Conservation (phyloP, 1,140 invertebrate species). For the Portunus trituberculatus region DNA sequence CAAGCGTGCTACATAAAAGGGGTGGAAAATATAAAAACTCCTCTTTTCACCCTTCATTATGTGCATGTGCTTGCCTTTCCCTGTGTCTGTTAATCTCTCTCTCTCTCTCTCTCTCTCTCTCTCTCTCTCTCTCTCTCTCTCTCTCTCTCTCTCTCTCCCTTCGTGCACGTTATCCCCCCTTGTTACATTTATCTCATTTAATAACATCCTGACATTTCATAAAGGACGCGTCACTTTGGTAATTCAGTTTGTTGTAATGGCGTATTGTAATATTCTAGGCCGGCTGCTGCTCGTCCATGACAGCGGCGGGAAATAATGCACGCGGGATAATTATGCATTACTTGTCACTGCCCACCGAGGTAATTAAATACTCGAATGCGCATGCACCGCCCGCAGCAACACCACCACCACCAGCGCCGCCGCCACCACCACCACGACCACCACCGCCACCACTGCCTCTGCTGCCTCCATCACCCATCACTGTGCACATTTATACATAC, state of each 20-base stretch:
- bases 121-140: not conserved
- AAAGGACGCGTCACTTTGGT: conserved; percentile 36
- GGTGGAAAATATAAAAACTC: not conserved
- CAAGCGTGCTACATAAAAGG: not conserved
- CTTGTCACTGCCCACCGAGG: conserved; percentile 15
- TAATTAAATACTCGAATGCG: conserved; percentile 48
- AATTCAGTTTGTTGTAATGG: conserved; percentile 54
- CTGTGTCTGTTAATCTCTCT: not conserved
- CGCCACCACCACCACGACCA: not conserved
- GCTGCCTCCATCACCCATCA: not conserved
- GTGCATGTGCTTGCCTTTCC: conserved; percentile 27
- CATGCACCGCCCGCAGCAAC: not conserved
- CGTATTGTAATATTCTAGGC: conserved; percentile 37
- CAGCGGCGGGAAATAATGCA: conserved; percentile 45
- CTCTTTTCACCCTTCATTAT: not conserved
- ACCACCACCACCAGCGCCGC: not conserved
- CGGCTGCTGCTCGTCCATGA: not conserved
- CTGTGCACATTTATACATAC: conserved; percentile 17
- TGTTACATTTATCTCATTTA: conserved; percentile 52
- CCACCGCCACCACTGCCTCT: not conserved
- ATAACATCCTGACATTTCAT: conserved; percentile 35
- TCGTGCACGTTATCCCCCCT: not conserved
- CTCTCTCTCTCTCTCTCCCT: conserved; percentile 24
- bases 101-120: conserved; percentile 30
- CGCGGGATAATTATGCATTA: conserved; percentile 52